A percentile compares a stretch with the other conserved stretches of the same genome.
Conservation (phyloP, 2,113 vertebrate genomes). For the Nanorana parkeri region DNA sequence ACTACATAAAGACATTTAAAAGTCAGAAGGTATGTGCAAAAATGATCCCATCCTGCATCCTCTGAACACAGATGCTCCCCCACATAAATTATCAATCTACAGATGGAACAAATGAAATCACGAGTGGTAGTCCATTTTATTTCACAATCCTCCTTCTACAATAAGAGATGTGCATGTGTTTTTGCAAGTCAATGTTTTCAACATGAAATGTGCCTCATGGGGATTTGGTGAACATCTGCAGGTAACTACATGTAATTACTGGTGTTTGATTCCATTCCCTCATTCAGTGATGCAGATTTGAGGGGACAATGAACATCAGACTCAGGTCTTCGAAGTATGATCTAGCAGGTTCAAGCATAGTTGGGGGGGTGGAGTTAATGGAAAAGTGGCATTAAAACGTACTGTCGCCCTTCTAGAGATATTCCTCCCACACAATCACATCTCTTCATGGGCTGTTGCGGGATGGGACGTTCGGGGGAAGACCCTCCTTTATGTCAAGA, state of each 20-base stretch:
- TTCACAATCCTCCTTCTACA: not conserved
- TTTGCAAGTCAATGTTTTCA: slow-evolving; percentile 38
- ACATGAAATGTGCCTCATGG: slow-evolving; percentile 42
- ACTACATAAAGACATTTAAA: too few species aligned
- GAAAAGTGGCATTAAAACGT: too few species aligned
- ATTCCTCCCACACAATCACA: too few species aligned
- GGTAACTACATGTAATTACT: slow-evolving; percentile 58
- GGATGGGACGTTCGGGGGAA: too few species aligned
- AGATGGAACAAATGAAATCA: not conserved
- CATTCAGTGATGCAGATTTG: slow-evolving; percentile 48
- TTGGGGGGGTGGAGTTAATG: too few species aligned
- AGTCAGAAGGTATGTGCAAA: too few species aligned
- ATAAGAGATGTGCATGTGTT: slow-evolving; percentile 35
- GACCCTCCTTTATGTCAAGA: too few species aligned
- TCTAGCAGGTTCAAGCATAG: not conserved
- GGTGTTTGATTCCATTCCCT: slow-evolving; percentile 8
- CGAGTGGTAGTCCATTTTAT: not conserved
- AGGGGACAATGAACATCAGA: not conserved
- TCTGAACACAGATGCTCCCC: not conserved
- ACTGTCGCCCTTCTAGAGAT: too few species aligned
- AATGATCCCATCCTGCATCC: not conserved
- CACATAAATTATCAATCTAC: not conserved
- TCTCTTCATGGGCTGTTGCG: too few species aligned
- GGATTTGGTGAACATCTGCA: slow-evolving; percentile 53
- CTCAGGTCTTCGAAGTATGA: not conserved